Conservation (phyloP, 2,113 vertebrate genomes). For the Candoia aspera region DNA sequence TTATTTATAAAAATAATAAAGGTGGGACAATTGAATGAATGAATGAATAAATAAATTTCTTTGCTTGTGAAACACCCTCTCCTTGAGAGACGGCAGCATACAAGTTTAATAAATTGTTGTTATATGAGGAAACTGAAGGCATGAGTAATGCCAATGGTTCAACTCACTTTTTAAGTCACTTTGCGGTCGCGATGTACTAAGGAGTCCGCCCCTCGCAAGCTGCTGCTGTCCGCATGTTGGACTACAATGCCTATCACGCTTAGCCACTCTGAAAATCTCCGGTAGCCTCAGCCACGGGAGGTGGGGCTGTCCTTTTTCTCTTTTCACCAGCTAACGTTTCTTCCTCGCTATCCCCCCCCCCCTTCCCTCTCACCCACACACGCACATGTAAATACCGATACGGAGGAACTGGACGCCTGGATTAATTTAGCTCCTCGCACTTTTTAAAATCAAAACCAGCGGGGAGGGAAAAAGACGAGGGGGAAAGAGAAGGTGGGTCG, state of each 20-base stretch:
- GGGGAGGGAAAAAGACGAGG: fast-evolving
- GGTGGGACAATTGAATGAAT: too few species aligned
- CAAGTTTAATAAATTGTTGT: neutral
- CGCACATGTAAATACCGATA: neutral
- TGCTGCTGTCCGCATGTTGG: neutral
- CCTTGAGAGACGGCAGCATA: neutral
- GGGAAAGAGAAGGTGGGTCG: neutral
- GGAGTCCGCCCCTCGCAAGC: neutral
- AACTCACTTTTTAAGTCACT: neutral
- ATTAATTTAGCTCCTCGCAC: neutral
- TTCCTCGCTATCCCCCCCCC: neutral
- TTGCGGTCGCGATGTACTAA: neutral
- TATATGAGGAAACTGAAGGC: neutral
- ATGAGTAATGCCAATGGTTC: neutral
- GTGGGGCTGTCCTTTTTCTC: neutral
- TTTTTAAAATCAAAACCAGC: neutral
- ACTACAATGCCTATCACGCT: neutral
- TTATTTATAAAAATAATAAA: too few species aligned
- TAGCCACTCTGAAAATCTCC: neutral
- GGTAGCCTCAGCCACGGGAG: neutral
- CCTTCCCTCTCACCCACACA: neutral
- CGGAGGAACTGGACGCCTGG: neutral
- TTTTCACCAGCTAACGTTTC: neutral
- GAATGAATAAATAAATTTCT: too few species aligned
- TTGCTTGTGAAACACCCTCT: neutral